These are phyloP conservation scores for Cyphomyrmex costatus DNA, from an alignment of 1,140 invertebrate genomes.

Conservation along the genomic window DNA sequence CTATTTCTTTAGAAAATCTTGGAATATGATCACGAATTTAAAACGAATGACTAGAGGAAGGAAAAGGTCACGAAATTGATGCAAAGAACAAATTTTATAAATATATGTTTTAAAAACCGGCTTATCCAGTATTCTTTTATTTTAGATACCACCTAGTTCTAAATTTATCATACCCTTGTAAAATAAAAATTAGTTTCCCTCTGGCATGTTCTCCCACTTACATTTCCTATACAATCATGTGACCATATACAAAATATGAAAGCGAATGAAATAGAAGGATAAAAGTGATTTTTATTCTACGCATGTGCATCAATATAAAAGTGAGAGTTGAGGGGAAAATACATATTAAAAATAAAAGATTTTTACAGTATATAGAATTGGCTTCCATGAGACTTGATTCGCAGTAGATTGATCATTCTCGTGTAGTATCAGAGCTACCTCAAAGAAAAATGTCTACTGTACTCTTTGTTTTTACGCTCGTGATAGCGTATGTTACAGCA, in stretches of 20 bases:
- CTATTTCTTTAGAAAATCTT: background rate
- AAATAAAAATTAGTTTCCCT: background rate
- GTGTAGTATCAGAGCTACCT: background rate
- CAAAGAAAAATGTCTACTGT: background rate
- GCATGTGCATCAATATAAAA: background rate
- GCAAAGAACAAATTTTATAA: background rate
- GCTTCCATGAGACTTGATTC: background rate
- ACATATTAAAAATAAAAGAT: background rate
- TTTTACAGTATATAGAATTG: background rate
- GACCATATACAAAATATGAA: background rate
- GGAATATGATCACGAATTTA: background rate
- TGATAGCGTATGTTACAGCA: background rate
- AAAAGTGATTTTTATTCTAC: background rate
- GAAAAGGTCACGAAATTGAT: background rate
- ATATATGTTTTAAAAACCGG: background rate
- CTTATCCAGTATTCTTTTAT: background rate
- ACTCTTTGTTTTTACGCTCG: background rate
- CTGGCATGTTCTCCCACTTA: background rate
- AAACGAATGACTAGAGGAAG: background rate
- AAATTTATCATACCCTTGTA: background rate
- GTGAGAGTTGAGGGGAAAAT: background rate
- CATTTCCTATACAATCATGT: background rate
- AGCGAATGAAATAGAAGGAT: background rate
- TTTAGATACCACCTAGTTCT: background rate
- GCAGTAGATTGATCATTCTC: background rate